These are phyloP conservation scores for Phalacrocorax brasilianus DNA, from an alignment of 2,113 vertebrate species.

Conservation along the genomic window DNA sequence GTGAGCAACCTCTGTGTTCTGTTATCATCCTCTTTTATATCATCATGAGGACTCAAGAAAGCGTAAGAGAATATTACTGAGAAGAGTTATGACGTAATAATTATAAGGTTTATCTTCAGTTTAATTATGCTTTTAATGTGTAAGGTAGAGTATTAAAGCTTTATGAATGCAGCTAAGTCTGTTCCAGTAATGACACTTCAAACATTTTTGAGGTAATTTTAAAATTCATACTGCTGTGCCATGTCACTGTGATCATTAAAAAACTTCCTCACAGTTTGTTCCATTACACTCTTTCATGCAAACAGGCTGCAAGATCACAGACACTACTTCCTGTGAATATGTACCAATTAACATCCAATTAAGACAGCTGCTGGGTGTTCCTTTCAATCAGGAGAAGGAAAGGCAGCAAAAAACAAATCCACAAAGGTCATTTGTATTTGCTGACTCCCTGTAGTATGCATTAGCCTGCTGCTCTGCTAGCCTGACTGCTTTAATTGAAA, in stretches of 20 bases:
- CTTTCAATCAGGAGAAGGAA: conserved; percentile 8
- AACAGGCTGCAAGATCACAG: conserved; percentile 47
- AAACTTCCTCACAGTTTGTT: conserved; percentile 1
- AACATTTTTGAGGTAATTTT: conserved; percentile 22
- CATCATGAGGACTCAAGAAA: not conserved
- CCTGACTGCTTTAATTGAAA: not conserved
- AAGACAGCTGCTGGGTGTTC: conserved; percentile 21
- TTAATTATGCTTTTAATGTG: conserved; percentile 27
- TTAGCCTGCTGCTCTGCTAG: not conserved
- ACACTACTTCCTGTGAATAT: conserved; percentile 7
- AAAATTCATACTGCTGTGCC: conserved; percentile 8
- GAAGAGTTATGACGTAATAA: conserved; percentile 34
- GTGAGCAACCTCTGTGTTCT: not conserved
- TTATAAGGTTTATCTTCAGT: conserved; percentile 18
- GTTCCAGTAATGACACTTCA: conserved; percentile 18
- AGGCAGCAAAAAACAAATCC: not conserved
- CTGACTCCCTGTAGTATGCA: not conserved
- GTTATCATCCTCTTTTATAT: not conserved
- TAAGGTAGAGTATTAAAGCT: conserved; percentile 12
- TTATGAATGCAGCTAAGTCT: conserved; percentile 6
- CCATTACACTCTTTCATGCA: not conserved
- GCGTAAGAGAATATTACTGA: not conserved
- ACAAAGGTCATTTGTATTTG: conserved; percentile 22
- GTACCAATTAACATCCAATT: conserved; percentile 41
- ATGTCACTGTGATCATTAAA: not conserved